Conservation (phyloP, 2,797 vertebrate genomes). For the Amniataba percoides region DNA sequence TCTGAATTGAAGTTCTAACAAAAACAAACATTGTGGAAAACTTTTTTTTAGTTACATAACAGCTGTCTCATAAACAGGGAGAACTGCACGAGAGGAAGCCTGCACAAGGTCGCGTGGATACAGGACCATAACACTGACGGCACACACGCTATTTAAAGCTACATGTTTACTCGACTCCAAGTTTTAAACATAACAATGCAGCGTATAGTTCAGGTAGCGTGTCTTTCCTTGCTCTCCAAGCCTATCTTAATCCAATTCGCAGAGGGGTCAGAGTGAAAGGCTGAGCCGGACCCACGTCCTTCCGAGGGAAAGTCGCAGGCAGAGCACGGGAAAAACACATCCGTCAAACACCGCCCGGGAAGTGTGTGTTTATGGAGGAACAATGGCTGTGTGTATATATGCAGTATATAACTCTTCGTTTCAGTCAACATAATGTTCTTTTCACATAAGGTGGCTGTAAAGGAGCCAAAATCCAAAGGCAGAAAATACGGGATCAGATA, state of each 20-base stretch:
- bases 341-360: constrained; percentile 54
- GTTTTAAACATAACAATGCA: constrained; percentile 46
- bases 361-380: constrained; percentile 63
- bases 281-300: constrained; percentile 45
- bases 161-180: constrained; percentile 39
- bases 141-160: constrained; percentile 38
- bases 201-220: constrained; percentile 24
- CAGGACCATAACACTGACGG: constrained; percentile 25
- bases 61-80: constrained; percentile 32
- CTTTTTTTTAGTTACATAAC: constrained; percentile 34
- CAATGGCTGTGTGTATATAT: constrained; percentile 52
- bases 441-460: background rate
- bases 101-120: constrained; percentile 16
- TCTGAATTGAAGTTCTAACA: constrained; percentile 8
- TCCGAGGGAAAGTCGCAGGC: constrained; percentile 55
- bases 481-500: background rate
- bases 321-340: constrained; percentile 46
- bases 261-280: constrained; percentile 47
- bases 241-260: constrained; percentile 58
- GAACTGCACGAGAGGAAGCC: constrained; percentile 25
- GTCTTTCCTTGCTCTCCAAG: constrained; percentile 9
- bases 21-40: constrained; percentile 32
- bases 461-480: background rate
- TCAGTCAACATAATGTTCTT: constrained; percentile 4
- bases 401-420: constrained; percentile 10